Base-by-base conservation (phyloP, 2,113 vertebrate genomes). In the Miniopterus natalensis region DNA sequence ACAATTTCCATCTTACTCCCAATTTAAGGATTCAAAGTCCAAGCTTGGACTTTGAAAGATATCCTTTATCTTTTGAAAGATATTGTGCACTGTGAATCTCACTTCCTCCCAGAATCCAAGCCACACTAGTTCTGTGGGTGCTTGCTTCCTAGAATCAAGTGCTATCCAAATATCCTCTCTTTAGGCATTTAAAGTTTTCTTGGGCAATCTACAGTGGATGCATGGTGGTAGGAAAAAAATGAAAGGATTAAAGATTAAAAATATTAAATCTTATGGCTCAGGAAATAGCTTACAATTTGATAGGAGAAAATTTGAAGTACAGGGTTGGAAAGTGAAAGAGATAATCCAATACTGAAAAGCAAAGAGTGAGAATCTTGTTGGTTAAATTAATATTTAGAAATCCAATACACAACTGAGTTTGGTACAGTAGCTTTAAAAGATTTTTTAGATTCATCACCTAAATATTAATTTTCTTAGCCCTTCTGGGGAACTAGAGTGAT, bases 391-490 rank as follows among this genome's bases (percentile, higher is more conserved):
- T 88, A 45, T 83, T 95, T 53, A 97, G 57, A 92, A 90, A 92
- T 68, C 2, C 25, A 90, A 92, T 84, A 66, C 59, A 53, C 71
- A 87, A 86, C 47, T 18, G 7, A 91, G 10, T 7, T 96, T 94
- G 75, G 68, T 61, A 59, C 14, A 97, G 40, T 17, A 88, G 89
- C 74, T 89, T 3, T 36, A 31, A 92, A 73, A 70, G 7, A 53
- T 2, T 25, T 97, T 90, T 86, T 81, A 75, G 96, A 84, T 97
- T 96, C 57, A 88, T 90, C 49, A 90, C 97, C 8, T 75, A 47
- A 95, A 63, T 84, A 89, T 95, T 97, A 97, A 97, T 96, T 98
- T 87, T 94, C 51, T 77, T 71, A 97, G 4, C 1, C 51, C 29
- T 97, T 94, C 93, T 90, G 63, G 86, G 61, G 96, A 96, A 71